Evolutionary conservation across 2,797 vertebrate genomes (phyloP).

Genomic region (Tauraco hartlaubi): DNA sequence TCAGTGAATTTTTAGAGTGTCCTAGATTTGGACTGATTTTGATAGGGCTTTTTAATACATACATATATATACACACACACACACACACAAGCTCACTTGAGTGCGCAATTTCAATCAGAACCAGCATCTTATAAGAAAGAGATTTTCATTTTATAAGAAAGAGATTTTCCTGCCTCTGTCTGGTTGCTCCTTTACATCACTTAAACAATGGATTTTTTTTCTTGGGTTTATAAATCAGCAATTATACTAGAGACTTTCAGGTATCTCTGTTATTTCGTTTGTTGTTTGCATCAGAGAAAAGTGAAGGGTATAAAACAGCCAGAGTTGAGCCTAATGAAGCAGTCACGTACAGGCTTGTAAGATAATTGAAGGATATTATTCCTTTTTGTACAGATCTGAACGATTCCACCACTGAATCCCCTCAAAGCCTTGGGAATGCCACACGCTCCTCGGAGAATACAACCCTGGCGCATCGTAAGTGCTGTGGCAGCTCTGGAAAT

Average conservation of each 20-base stretch:
- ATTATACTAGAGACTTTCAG: not conserved
- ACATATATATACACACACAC: accelerated
- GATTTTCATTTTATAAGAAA: not conserved
- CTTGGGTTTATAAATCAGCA: not conserved
- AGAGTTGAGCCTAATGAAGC: not conserved
- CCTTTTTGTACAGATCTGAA: not conserved
- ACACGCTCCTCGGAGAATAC: not conserved
- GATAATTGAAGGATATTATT: not conserved
- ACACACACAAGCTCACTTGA: not conserved
- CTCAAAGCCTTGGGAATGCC: not conserved
- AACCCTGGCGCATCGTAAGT: not conserved
- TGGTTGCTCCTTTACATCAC: not conserved
- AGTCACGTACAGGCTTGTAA: not conserved
- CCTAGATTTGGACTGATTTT: not conserved
- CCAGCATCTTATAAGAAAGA: not conserved
- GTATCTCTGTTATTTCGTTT: not conserved
- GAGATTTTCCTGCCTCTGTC: not conserved
- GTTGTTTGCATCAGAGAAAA: not conserved
- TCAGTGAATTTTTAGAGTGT: not conserved
- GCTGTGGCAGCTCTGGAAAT: not conserved
- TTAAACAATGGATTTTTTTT: not conserved
- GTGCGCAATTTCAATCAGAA: not conserved
- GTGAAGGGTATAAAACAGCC: not conserved
- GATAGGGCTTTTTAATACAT: not conserved
- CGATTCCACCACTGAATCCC: not conserved